Conservation (phyloP, 1,140 invertebrate species). For the Zelostemma sp. region DNA sequence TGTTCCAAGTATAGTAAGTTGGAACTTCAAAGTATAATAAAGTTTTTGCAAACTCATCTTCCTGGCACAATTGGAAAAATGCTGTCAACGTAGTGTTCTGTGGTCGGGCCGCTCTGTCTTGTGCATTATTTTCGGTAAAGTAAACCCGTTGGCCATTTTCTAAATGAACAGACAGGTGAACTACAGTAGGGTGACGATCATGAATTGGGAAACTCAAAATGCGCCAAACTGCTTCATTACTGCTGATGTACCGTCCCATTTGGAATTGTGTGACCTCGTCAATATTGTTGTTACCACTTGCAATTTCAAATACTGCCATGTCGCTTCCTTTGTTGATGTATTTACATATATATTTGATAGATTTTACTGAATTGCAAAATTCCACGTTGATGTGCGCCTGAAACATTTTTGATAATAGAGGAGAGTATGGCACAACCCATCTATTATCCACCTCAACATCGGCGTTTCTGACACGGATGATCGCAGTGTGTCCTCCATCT, state of each 20-base stretch:
- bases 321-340: conserved; percentile 57
- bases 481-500: conserved; percentile 7
- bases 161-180: conserved; percentile 65
- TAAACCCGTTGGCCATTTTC: conserved; percentile 62
- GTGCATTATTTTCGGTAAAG: no score
- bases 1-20: conserved; percentile 8
- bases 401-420: conserved; percentile 67
- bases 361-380: conserved; percentile 48
- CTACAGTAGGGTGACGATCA: conserved; percentile 62
- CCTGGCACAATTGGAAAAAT: no score
- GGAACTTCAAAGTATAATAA: conserved; percentile 2
- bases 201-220: conserved; percentile 64
- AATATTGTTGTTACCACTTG: conserved; percentile 6
- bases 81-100: no score
- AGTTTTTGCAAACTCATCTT: no score
- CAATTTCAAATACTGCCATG: conserved; percentile 43
- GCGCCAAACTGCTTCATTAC: conserved; percentile 66
- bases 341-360: conserved; percentile 60
- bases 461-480: conserved; percentile 9
- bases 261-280: conserved; percentile 58
- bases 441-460: conserved; percentile 63
- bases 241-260: conserved; percentile 63
- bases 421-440: conserved; percentile 72
- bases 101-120: no score
- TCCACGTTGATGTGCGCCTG: conserved; percentile 59